Conservation (phyloP, 2,113 vertebrate species). For the Phrynosoma platyrhinos region DNA sequence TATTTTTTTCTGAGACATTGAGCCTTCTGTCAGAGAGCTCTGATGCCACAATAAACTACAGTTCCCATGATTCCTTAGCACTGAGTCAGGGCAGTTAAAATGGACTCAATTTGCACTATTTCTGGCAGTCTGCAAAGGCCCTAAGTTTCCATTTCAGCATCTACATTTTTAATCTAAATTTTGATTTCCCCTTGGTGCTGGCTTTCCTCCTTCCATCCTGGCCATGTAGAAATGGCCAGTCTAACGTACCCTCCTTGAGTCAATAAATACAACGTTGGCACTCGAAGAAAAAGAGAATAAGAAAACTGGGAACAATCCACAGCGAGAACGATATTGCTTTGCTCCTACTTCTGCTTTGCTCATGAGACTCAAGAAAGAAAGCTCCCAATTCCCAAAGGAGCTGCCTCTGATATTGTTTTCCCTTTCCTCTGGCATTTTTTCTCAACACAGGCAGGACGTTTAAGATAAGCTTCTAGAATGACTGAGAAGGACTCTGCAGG, state of each 20-base stretch:
- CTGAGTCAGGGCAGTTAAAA: too few relatives aligned
- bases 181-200: too few relatives aligned
- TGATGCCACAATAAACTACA: too few relatives aligned
- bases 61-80: too few relatives aligned
- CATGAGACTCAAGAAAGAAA: rapidly evolving
- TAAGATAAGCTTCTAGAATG: constrained; percentile 56
- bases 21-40: too few relatives aligned
- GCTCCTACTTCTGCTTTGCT: not conserved
- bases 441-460: constrained; percentile 39
- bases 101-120: not conserved
- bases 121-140: not conserved
- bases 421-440: constrained; percentile 16
- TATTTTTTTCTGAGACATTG: too few relatives aligned
- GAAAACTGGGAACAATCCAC: not conserved
- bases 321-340: not conserved
- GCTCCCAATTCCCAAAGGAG: constrained; percentile 32
- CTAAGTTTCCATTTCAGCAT: not conserved
- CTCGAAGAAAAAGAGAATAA: not conserved
- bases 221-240: not conserved
- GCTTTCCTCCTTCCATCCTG: too few relatives aligned
- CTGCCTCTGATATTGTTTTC: constrained; percentile 30
- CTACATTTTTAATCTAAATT: not conserved
- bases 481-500: not conserved
- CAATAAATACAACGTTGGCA: not conserved
- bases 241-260: not conserved